Percentiles rank a stretch among this genome's conserved stretches.
Conservation (phyloP, 2,888 invertebrate genomes). For the Hemaris fuciformis region DNA sequence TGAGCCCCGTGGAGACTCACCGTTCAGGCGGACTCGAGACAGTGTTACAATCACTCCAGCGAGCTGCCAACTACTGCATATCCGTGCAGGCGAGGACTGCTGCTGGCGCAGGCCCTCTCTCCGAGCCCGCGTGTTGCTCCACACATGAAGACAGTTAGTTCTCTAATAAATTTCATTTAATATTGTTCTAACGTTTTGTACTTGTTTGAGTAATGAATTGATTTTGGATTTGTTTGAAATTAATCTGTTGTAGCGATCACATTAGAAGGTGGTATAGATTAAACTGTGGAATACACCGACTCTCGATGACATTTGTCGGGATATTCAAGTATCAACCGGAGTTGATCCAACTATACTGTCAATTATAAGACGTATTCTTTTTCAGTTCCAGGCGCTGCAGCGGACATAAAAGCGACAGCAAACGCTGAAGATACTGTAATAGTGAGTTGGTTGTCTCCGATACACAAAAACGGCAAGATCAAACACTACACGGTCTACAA, state of each 20-base stretch:
- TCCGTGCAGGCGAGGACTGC: slow-evolving; percentile 90
- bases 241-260: too few species aligned
- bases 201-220: too few species aligned
- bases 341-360: too few species aligned
- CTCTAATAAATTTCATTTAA: not conserved
- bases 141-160: slow-evolving; percentile 91
- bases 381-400: slow-evolving; percentile 91
- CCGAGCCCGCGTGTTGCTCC: slow-evolving; percentile 86
- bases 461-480: slow-evolving; percentile 89
- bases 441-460: slow-evolving; percentile 92
- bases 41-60: slow-evolving; percentile 86
- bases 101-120: slow-evolving; percentile 91
- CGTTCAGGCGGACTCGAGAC: slow-evolving; percentile 88
- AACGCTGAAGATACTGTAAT: slow-evolving; percentile 90
- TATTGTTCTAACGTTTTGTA: too few species aligned
- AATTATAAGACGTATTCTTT: not conserved
- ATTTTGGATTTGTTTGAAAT: too few species aligned
- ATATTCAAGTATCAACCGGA: too few species aligned
- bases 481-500: slow-evolving; percentile 91
- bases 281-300: too few species aligned
- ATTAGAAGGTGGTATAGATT: too few species aligned
- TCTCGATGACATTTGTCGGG: too few species aligned
- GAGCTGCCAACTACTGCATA: slow-evolving; percentile 92
- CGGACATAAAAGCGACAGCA: slow-evolving; percentile 90
- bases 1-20: slow-evolving; percentile 83